Evolutionary conservation across 2,113 vertebrate genomes (phyloP), one percentile per base, ranked within the genome.

Genomic region (Stegostoma tigrinum): DNA sequence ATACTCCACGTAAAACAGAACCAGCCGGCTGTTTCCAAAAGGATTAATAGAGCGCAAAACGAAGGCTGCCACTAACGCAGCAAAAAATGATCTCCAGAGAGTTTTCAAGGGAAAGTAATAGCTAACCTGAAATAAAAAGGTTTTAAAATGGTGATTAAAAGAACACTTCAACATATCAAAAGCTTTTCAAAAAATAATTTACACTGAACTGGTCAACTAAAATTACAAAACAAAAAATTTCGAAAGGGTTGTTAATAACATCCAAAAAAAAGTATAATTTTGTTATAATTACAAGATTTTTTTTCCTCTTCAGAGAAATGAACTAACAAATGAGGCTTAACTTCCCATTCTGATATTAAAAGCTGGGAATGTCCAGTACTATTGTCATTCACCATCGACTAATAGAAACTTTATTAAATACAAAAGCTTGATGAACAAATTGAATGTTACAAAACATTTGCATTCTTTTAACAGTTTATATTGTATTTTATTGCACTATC

Each of bases 31-130:
- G 97, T 99, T 99, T 14, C 99, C 99, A 96, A 99, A 99, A 0
- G 99, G 99, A 97, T 99, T 99, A 96, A 99, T 99, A 97, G 99
- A 99, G 96, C 99, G 98, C 97, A 99, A 97, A 96, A 99, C 98
- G 96, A 99, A 99, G 2, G 99, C 99, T 10, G 99, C 99, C 96
- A 99, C 99, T 97, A 99, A 98, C 96, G 99, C 99, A 90, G 99
- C 99, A 96, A 99, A 99, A 97, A 99, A 99, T 0, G 99, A 99
- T 96, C 99, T 98, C 99, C 99, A 99, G 96, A 99, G 97, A 2
- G 99, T 99, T 97, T 99, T 99, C 96, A 99, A 97, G 42, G 99
- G 99, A 97, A 99, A 99, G 97, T 99, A 99, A 96, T 99, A 99
- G 97, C 99, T 99, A 97, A 99, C 99, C 99, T 99, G 97, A 85